Base-by-base conservation (phyloP, 1,140 invertebrate genomes). In the Lepeophtheirus salmonis region DNA sequence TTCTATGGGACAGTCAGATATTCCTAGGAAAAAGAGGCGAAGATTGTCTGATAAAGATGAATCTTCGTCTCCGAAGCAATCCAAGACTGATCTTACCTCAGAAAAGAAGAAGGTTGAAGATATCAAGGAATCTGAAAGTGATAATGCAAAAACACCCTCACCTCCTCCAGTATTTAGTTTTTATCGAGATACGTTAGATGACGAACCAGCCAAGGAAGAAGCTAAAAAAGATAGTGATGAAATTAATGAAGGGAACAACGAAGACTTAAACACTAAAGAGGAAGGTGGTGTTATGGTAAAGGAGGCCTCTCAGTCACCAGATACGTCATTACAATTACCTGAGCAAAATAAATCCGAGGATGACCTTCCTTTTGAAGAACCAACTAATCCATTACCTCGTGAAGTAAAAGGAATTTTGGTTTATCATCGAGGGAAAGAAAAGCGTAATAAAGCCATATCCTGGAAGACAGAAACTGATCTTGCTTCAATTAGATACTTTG, bases 351-450 rank as follows among this genome's bases (percentile, higher is more conserved):
- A 26, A 2, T 16, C 13, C 2, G 57, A 57, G 4, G 23, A 30
- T 4, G 41, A 60, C 14, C 16, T 61, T 49, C 59, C 59, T 18
- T 23, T 61, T 52, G 51, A 61, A 14, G 59, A 61, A 50, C 57
- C 57, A 12, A 14, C 23, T 14, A 13, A 20, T 3, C 17, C 16
- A 21, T 16, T 54, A n/a, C 59, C 59, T 1, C 16, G 59, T 16
- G 59, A 56, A 16, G 59, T 61, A 10, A 56, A 25, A 24, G 59
- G 59, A n/a, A 56, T 56, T n/a, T 24, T 61, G 2, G 51, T 61
- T 24, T 25, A 56, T 17, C 48, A 54, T 18, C 2, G 59, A 22
- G 59, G 59, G 3, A 2, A 17, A 48, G 23, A 20, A 54, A 17
- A 24, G n/a, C 48, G 59, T 1, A 20, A 53, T 3, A 61, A 54